These are phyloP conservation scores for Pardalotus punctatus DNA, from an alignment of 2,113 vertebrate species.

Conservation along the genomic window DNA sequence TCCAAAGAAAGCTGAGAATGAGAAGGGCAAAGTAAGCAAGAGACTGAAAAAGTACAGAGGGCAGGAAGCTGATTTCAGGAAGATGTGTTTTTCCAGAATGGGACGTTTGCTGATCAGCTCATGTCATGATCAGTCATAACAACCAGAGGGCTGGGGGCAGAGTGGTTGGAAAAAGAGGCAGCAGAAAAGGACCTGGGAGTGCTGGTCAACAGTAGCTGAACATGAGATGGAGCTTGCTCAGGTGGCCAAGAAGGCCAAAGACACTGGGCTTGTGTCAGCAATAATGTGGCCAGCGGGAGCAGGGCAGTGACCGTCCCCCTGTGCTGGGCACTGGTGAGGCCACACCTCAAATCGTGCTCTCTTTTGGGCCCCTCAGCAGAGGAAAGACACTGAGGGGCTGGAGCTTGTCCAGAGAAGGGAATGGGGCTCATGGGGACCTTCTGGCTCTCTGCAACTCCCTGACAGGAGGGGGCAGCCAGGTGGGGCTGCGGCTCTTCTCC, in stretches of 20 bases:
- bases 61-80: neutral
- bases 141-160: neutral
- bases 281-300: fast-evolving
- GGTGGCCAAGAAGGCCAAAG: no score
- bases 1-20: neutral
- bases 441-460: neutral
- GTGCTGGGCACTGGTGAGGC: neutral
- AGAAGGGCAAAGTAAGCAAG: neutral
- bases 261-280: fast-evolving
- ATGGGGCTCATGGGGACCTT: neutral
- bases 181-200: neutral
- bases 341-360: neutral
- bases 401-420: fast-evolving
- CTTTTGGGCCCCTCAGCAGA: fast-evolving
- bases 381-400: neutral
- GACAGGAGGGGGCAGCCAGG: neutral
- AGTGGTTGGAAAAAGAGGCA: neutral
- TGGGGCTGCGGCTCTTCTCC: fast-evolving
- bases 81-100: conserved; percentile 15
- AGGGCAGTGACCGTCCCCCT: neutral
- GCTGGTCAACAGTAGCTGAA: neutral
- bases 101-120: neutral
- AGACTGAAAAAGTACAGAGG: neutral
- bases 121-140: neutral
- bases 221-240: neutral